phyloP scores from a whole-genome alignment of 1,140 invertebrate genomes.

The Aphaenogaster rudis region DNA sequence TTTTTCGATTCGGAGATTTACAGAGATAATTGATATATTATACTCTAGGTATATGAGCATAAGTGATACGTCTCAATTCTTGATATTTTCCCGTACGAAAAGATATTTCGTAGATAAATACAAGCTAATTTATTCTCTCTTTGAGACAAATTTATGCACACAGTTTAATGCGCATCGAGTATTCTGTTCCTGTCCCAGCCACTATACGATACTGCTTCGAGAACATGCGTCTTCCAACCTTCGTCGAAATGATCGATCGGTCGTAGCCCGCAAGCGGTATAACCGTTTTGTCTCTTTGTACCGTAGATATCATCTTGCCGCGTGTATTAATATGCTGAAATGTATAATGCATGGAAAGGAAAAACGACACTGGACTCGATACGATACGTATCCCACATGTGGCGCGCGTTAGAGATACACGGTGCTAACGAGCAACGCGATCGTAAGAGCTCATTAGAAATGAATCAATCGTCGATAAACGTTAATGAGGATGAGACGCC shows the following conservation, averaged over 20 bases:
- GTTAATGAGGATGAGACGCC: conserved; percentile 71
- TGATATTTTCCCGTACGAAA: not conserved
- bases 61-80: conserved; percentile 9
- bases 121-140: conserved; percentile 41
- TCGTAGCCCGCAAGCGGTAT: conserved; percentile 53
- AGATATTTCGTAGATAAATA: conserved; percentile 17
- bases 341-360: conserved; percentile 65
- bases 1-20: not conserved
- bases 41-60: not conserved
- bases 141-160: conserved; percentile 5
- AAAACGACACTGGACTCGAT: conserved; percentile 69
- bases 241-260: conserved; percentile 72
- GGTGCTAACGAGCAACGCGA: conserved; percentile 73
- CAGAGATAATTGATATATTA: not conserved
- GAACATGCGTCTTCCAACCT: conserved; percentile 45
- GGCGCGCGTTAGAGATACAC: conserved; percentile 53
- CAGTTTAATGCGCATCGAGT: conserved; percentile 21
- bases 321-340: conserved; percentile 72
- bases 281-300: conserved; percentile 72
- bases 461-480: conserved; percentile 74
- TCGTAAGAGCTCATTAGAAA: conserved; percentile 71
- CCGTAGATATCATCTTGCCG: conserved; percentile 66
- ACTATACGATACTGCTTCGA: conserved; percentile 45
- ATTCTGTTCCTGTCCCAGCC: conserved; percentile 37
- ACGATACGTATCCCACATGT: conserved; percentile 35